Evolutionary conservation across 37 sponge, comb jelly and placozoan genomes (phyloP), one percentile per base, ranked within the genome.

Genomic region (Ephydatia muelleri): DNA sequence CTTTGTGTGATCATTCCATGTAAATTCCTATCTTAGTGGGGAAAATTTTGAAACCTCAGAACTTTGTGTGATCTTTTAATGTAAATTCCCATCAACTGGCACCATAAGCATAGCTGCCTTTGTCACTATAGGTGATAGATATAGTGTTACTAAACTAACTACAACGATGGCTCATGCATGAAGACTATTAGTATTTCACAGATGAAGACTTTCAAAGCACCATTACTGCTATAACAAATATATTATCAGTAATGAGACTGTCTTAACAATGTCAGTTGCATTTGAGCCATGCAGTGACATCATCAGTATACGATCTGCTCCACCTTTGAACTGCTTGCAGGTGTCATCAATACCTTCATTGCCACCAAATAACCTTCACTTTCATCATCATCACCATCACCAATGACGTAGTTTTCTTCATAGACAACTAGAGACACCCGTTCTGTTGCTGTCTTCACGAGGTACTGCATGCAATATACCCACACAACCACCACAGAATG

Each of bases 31-130:
- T 57, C 57, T 11, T 57, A 57, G 57, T 57, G 57, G 57, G 57
- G 57, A 57, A 43, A 57, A 57, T 57, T 57, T 57, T 57, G 57
- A 57, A 57, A 57, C 57, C 57, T 57, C 57, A 57, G 57, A 57
- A 57, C 57, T 57, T 57, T 57, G 57, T 57, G 57, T 57, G 57
- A 57, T 57, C 57, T 57, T 57, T 57, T 57, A 57, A 57, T 57
- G 57, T 57, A 57, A 57, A 57, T 57, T 57, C 57, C 57, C 16
- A 57, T 57, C 57, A 57, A 57, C 57, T 57, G 57, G 57, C 57
- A 21, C 57, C 57, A 57, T 57, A 13, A 57, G 16, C 57, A 57
- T 57, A 57, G 57, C 57, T 57, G 57, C 57, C 43, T 43, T 43
- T 43, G 43, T 43, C 43, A 43, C 43, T 43, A 43, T 57, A 57